Conservation (phyloP, 2,797 vertebrate genomes). For the Dendrocincla fuliginosa region DNA sequence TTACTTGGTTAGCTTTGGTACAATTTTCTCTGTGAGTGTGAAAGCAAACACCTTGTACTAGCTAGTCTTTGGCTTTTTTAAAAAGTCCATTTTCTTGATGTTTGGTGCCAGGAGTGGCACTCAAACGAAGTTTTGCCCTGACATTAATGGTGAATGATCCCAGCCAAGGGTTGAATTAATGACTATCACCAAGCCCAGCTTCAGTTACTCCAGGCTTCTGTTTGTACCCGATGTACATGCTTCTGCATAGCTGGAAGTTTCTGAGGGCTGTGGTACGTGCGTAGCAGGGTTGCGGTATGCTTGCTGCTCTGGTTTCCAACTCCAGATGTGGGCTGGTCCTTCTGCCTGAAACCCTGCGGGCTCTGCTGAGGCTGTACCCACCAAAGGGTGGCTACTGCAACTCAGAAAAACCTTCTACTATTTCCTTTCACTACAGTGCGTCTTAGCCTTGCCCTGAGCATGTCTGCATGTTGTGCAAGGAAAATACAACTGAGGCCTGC, state of each 20-base stretch:
- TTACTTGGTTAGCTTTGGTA: neutral
- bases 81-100: neutral
- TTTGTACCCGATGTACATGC: neutral
- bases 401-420: neutral
- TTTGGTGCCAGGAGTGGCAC: neutral
- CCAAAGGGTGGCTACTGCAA: neutral
- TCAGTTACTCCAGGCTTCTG: constrained; percentile 8
- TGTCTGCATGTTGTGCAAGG: neutral
- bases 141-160: neutral
- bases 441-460: neutral
- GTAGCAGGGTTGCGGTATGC: rapidly evolving
- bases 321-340: neutral
- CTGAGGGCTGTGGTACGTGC: neutral
- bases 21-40: neutral
- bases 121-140: neutral
- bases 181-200: neutral
- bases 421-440: neutral
- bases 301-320: neutral
- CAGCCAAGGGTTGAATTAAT: constrained; percentile 4
- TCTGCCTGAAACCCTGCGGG: neutral
- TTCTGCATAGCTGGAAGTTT: neutral
- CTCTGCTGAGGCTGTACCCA: neutral
- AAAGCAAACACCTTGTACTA: neutral
- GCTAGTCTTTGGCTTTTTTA: neutral
- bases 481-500: neutral